Evolutionary conservation across 2,888 invertebrate species (phyloP).

Genomic region (Hybos culiciformis): DNA sequence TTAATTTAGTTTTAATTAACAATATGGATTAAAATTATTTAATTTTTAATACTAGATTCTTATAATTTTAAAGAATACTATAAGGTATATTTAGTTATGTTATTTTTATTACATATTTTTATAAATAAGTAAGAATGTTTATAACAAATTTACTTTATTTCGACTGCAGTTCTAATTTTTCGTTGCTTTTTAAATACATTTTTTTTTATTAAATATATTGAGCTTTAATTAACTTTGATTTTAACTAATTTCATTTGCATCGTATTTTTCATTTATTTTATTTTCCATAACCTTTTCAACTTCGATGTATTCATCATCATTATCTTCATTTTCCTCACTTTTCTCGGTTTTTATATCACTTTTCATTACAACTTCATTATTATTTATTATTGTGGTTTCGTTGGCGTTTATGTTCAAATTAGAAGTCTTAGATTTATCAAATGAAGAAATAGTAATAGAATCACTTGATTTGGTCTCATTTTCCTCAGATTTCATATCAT

Average conservation of each 20-base stretch:
- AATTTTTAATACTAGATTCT: too few relatives aligned
- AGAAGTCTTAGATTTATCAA: not conserved
- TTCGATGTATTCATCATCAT: conserved; percentile 36
- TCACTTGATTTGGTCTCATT: conserved; percentile 2
- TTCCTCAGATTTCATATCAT: conserved; percentile 10
- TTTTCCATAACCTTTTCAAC: conserved; percentile 26
- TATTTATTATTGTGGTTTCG: conserved; percentile 16
- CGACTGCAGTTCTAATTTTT: too few relatives aligned
- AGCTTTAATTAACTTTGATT: too few relatives aligned
- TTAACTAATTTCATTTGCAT: not conserved
- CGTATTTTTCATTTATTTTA: conserved; percentile 1
- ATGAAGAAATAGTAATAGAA: conserved; percentile 1
- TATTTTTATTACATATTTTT: too few relatives aligned
- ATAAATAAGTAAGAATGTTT: too few relatives aligned
- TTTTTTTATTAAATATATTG: too few relatives aligned
- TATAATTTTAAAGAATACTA: too few relatives aligned
- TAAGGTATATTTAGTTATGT: too few relatives aligned
- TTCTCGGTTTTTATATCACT: not conserved
- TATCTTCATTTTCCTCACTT: conserved; percentile 15
- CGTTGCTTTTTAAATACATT: too few relatives aligned
- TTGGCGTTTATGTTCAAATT: not conserved
- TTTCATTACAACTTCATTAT: conserved; percentile 14
- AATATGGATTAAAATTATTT: too few relatives aligned
- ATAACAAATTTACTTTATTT: too few relatives aligned
- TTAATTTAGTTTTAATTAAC: too few relatives aligned